Conservation (phyloP, 2,888 invertebrate genomes). For the Labia minor region DNA sequence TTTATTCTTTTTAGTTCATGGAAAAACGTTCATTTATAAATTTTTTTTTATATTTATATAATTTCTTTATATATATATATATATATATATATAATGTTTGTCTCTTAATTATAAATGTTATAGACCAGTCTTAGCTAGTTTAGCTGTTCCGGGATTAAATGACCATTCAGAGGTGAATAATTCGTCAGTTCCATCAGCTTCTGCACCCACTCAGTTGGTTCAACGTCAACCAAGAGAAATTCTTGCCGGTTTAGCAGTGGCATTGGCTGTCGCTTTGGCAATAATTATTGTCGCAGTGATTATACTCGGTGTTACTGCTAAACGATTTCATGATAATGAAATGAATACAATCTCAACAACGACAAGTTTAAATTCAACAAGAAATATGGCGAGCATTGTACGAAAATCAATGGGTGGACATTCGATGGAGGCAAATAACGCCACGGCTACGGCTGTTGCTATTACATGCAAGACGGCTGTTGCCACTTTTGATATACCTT, state of each 20-base stretch:
- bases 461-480: background rate
- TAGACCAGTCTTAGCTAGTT: no score
- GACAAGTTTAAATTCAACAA: background rate
- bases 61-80: no score
- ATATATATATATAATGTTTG: no score
- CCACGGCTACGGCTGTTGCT: background rate
- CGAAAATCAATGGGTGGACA: background rate
- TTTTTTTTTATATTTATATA: no score
- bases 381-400: background rate
- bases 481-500: background rate
- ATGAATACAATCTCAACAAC: background rate
- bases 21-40: no score
- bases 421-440: background rate
- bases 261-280: slow-evolving; percentile 17
- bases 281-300: slow-evolving; percentile 18
- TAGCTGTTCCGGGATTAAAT: background rate
- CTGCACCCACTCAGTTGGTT: background rate
- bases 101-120: no score
- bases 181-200: background rate
- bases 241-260: slow-evolving; percentile 16
- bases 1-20: no score
- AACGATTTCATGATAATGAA: background rate
- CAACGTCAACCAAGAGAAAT: background rate
- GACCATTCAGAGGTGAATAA: background rate
- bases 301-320: background rate